Percentiles rank a stretch among this genome's conserved stretches.
phyloP scores from a whole-genome alignment of 2,113 vertebrate species.

The Smithornis capensis region DNA sequence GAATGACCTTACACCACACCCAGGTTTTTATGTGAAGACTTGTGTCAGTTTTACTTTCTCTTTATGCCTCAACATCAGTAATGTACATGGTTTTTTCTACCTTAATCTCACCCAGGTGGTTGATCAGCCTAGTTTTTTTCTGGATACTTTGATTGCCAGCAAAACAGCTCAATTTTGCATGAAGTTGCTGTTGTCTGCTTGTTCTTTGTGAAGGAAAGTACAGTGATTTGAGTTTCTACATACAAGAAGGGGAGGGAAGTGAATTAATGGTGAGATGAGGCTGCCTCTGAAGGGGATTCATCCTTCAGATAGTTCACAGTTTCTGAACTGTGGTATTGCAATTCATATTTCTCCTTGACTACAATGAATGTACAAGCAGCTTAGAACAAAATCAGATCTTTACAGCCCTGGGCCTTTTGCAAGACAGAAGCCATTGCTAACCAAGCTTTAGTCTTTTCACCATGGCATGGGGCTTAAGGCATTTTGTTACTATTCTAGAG shows the following conservation, averaged over 20 bases:
- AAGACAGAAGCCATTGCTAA: not conserved
- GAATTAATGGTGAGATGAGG: not conserved
- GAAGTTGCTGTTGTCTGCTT: not conserved
- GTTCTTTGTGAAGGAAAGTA: not conserved
- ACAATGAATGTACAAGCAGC: not conserved
- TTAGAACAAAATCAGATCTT: not conserved
- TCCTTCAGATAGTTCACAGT: not conserved
- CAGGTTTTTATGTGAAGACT: not conserved
- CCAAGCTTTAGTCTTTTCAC: not conserved
- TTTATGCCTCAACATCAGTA: not conserved
- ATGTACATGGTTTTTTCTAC: not conserved
- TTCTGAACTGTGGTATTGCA: not conserved
- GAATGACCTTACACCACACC: not conserved
- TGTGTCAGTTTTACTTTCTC: not conserved
- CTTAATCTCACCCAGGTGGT: not conserved
- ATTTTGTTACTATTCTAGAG: not conserved
- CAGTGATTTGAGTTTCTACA: not conserved
- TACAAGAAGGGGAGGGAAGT: not conserved
- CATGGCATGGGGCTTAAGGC: not conserved
- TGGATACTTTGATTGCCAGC: not conserved
- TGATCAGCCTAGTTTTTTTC: not conserved
- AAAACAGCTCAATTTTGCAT: not conserved
- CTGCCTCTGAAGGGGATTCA: not conserved
- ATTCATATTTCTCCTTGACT: not conserved
- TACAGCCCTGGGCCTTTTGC: not conserved